A percentile compares a stretch with the other conserved stretches of the same genome.
Evolutionary conservation across 2,888 invertebrate genomes (phyloP).

Genomic region (Hirtodrosophila trivittata): DNA sequence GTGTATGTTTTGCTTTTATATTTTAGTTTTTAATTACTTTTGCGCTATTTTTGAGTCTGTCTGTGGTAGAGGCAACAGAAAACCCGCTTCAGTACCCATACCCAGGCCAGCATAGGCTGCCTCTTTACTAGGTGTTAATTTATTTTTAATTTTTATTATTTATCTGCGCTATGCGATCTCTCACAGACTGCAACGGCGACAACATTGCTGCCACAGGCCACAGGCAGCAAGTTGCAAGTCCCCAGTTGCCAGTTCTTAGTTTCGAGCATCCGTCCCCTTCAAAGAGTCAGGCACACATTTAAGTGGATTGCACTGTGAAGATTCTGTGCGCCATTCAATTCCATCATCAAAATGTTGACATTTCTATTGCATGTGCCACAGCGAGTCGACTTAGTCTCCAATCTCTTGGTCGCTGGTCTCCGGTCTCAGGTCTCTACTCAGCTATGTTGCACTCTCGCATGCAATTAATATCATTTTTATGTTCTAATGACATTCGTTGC

Average conservation of each 20-base stretch:
- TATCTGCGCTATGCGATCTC: slow-evolving; percentile 71
- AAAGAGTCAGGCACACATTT: slow-evolving; percentile 33
- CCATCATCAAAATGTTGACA: slow-evolving; percentile 70
- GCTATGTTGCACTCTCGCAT: slow-evolving; percentile 65
- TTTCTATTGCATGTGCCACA: slow-evolving; percentile 65
- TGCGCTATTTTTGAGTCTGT: slow-evolving; percentile 75
- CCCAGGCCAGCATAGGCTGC: slow-evolving; percentile 44
- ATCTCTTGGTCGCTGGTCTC: slow-evolving; percentile 2
- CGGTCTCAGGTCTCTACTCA: not conserved
- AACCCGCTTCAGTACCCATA: slow-evolving; percentile 6
- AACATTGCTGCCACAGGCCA: slow-evolving; percentile 10
- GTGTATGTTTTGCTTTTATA: slow-evolving; percentile 63
- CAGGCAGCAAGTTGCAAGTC: slow-evolving; percentile 10
- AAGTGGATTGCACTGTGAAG: slow-evolving; percentile 45
- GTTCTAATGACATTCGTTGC: slow-evolving; percentile 82
- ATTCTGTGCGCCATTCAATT: slow-evolving; percentile 47
- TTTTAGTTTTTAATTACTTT: slow-evolving; percentile 78
- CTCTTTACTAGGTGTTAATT: slow-evolving; percentile 81
- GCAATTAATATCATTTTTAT: slow-evolving; percentile 81
- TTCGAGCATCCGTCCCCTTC: slow-evolving; percentile 10
- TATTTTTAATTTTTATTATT: slow-evolving; percentile 82
- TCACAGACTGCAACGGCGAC: slow-evolving; percentile 36
- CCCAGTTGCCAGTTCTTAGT: slow-evolving; percentile 1
- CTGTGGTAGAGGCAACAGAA: slow-evolving; percentile 14
- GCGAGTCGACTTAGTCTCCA: slow-evolving; percentile 14